Evolutionary conservation across 2,797 vertebrate species (phyloP), one percentile per base, ranked within the genome.

Genomic region (Sorex maritimensis): DNA sequence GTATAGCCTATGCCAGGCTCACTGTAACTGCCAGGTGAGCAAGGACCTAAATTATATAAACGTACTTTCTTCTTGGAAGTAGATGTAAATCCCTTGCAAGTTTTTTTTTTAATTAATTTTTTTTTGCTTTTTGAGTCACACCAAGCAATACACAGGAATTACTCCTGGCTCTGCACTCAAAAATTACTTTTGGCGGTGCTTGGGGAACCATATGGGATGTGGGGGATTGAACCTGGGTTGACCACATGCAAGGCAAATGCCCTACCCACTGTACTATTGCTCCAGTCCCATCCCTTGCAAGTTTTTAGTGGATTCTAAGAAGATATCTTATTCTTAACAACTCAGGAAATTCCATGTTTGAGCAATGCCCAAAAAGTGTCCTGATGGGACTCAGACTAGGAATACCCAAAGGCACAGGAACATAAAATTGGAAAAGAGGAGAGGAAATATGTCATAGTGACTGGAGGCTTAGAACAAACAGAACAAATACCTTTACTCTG

Each of bases 261-360:
- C 41, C 41, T 44, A 44, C 41, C 41, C 7, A 7, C 41, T 44
- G 41, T 44, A 44, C 41, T 44, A 44, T 7, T 44, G 41, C 7
- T 44, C 41, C 41, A 44, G 55, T 10, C 19, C 24, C 19, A 65
- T 9, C 21, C 21, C 61, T 65, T 65, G 61, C 28, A 67, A 67
- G 26, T 67, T 67, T 67, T 28, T 26, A 61, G 11, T 10, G 12
- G 23, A 14, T 44, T n/a, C 23, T 11, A n/a, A 71, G 84, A 84
- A 52, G 71, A 78, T 34, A 46, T 72, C 34, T 82, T 88, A 85
- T 74, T 95, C 61, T 92, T 41, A 52, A 75, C 26, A 75, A 30
- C n/a, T 77, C 19, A 65, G 0, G 24, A 46, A 79, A 80, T 11
- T 41, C n/a, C 3, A 38, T 30, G 38, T 68, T 19, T 8, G 26